These are phyloP conservation scores for Amiota mariae DNA, from an alignment of 2,888 invertebrate genomes.

Conservation along the genomic window DNA sequence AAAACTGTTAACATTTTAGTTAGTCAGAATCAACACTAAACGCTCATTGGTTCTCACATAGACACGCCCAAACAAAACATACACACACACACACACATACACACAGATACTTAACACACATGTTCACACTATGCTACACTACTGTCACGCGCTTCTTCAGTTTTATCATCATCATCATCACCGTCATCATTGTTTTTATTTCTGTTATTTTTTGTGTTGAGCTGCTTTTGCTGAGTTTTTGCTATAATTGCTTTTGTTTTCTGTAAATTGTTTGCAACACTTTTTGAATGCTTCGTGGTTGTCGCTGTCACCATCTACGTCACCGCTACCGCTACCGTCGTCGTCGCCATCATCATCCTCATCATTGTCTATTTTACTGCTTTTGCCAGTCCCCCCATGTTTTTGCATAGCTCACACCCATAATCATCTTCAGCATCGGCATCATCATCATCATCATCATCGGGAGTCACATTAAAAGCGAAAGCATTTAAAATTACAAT, in stretches of 20 bases:
- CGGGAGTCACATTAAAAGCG: slow-evolving; percentile 54
- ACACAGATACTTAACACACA: slow-evolving; percentile 11
- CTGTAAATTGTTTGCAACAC: slow-evolving; percentile 68
- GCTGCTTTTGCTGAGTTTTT: slow-evolving; percentile 16
- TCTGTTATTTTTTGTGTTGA: slow-evolving; percentile 15
- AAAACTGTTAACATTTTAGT: slow-evolving; percentile 5
- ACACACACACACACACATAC: too few relatives aligned
- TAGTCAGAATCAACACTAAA: slow-evolving; percentile 2
- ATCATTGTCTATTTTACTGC: neutral
- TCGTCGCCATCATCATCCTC: neutral
- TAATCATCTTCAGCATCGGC: neutral
- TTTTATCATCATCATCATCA: slow-evolving; percentile 11
- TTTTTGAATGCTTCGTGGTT: slow-evolving; percentile 69
- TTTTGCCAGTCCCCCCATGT: neutral
- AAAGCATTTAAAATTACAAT: slow-evolving; percentile 68
- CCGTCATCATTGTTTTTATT: slow-evolving; percentile 29
- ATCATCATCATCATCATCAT: too few relatives aligned
- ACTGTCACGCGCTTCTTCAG: slow-evolving; percentile 19
- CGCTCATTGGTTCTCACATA: slow-evolving; percentile 23
- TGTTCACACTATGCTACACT: neutral
- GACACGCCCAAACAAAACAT: slow-evolving; percentile 24
- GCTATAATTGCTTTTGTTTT: slow-evolving; percentile 64
- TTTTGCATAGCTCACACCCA: neutral
- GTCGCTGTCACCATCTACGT: slow-evolving; percentile 35
- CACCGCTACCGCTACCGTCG: neutral